Base-by-base conservation (phyloP, 2,113 vertebrate species). In the Cinclus mexicanus region DNA sequence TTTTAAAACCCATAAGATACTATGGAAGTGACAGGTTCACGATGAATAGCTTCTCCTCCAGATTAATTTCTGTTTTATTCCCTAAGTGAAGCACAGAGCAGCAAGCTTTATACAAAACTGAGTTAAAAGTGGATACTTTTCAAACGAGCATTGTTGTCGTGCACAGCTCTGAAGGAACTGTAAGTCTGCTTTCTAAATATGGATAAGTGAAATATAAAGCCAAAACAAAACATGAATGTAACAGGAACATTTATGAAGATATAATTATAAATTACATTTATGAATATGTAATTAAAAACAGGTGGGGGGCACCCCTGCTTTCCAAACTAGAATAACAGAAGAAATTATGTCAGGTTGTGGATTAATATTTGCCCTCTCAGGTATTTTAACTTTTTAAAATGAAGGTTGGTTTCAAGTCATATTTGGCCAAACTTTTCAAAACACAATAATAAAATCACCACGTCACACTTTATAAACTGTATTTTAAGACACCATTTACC, bases 21-120 rank as follows among this genome's bases (percentile, higher is more conserved):
- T 83, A 35, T 67, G 52, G 59, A 87, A 83, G 50, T 12, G 41
- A 90, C 70, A 80, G 4, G 9, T 69, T 61, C 29, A 29, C 8
- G 2, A 70, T 77, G 39, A 88, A 91, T 80, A 77, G 47, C 60
- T 93, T 87, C 50, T 72, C 50, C 41, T 92, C 65, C 37, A 68
- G 70, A 91, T 89, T 89, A 77, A 94, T 95, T 90, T 90, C 46
- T 52, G 42, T 2, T 90, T 86, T 80, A 72, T 75, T 90, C 60
- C 68, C 18, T 60, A 75, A 92, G 52, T 31, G 68, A 50, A 92
- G 64, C 46, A 64, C 47, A 63, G 9, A 33, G 39, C 7, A 7
- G 39, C 60, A 76, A 75, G 70, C 28, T 93, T 81, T 74, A 47
- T 25, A 88, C 24, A 56, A 8, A 90, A 75, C 11, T 14, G 20